Conservation (phyloP, 2,888 invertebrate species). For the Yponomeuta cagnagella region DNA sequence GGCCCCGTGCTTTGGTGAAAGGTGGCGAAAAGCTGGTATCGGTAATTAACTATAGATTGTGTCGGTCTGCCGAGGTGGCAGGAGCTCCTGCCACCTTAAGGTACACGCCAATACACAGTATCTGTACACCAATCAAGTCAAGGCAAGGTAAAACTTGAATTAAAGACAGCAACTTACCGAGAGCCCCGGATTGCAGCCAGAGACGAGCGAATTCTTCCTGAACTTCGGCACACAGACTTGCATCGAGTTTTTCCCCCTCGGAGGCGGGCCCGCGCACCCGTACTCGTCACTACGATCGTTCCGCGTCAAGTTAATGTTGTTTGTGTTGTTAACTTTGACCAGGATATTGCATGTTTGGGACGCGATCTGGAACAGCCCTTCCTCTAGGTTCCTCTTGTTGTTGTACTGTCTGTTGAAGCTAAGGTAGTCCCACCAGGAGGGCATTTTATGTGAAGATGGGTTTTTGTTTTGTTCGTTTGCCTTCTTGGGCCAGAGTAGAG, state of each 20-base stretch:
- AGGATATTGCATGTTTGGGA: slow-evolving; percentile 86
- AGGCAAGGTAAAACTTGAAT: neutral
- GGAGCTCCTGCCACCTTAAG: too few species aligned
- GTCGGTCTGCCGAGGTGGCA: too few species aligned
- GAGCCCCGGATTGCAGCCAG: slow-evolving; percentile 76
- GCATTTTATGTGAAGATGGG: slow-evolving; percentile 48
- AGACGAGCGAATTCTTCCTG: slow-evolving; percentile 63
- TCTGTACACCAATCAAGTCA: too few species aligned
- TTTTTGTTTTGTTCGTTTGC: neutral
- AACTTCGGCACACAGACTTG: slow-evolving; percentile 77
- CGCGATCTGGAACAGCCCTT: slow-evolving; percentile 85
- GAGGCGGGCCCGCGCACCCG: slow-evolving; percentile 61
- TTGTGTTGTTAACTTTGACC: slow-evolving; percentile 85
- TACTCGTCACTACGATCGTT: slow-evolving; percentile 79
- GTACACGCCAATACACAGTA: too few species aligned
- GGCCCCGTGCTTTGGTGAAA: too few species aligned
- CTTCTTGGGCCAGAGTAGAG: neutral
- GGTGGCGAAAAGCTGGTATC: too few species aligned
- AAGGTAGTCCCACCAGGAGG: slow-evolving; percentile 78
- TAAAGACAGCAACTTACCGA: slow-evolving; percentile 65
- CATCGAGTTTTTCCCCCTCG: slow-evolving; percentile 59
- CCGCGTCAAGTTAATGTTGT: slow-evolving; percentile 81
- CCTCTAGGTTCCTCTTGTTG: slow-evolving; percentile 80
- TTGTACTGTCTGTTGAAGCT: slow-evolving; percentile 67
- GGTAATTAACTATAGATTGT: too few species aligned